A percentile compares a stretch with the other conserved stretches of the same genome.
Evolutionary conservation across 1,140 invertebrate species (phyloP).

Genomic region (Drosophila miranda): DNA sequence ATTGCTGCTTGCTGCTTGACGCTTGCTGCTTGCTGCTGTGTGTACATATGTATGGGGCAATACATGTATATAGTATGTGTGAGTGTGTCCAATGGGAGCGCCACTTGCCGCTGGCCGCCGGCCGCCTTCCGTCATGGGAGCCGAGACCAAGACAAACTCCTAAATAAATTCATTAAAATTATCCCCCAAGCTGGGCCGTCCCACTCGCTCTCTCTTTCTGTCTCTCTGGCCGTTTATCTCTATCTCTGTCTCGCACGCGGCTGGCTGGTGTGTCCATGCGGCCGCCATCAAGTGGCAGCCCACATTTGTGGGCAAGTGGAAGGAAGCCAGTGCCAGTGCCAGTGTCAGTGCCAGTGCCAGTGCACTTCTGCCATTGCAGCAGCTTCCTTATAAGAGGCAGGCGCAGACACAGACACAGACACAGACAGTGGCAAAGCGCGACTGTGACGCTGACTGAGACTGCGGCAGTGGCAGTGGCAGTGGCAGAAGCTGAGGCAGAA

Average conservation of each 20-base stretch:
- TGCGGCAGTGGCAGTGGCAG: no score
- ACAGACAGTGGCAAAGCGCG: no score
- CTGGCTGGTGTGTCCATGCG: slow-evolving; percentile 42
- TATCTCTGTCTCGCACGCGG: not conserved
- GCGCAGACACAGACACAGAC: no score
- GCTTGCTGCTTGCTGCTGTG: no score
- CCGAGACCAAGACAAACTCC: slow-evolving; percentile 56
- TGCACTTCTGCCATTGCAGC: no score
- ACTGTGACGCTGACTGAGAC: no score
- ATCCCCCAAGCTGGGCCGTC: slow-evolving; percentile 47
- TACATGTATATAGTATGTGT: not conserved
- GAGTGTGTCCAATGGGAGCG: slow-evolving; percentile 21
- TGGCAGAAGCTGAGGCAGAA: no score
- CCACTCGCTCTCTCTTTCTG: slow-evolving; percentile 2
- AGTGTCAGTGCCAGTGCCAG: no score
- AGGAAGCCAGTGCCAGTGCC: no score
- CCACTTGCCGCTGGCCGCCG: slow-evolving; percentile 30
- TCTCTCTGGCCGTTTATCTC: not conserved
- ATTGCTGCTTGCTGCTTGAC: not conserved
- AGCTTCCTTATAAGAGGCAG: no score
- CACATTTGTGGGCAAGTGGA: slow-evolving; percentile 63
- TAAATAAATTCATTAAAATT: slow-evolving; percentile 82
- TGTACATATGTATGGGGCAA: slow-evolving; percentile 1
- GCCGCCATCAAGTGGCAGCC: slow-evolving; percentile 77
- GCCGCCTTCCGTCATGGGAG: not conserved